Percentiles rank a stretch among this genome's conserved stretches.
These are phyloP conservation scores for Thelaira solivaga DNA, from an alignment of 2,888 invertebrate species.

Conservation along the genomic window DNA sequence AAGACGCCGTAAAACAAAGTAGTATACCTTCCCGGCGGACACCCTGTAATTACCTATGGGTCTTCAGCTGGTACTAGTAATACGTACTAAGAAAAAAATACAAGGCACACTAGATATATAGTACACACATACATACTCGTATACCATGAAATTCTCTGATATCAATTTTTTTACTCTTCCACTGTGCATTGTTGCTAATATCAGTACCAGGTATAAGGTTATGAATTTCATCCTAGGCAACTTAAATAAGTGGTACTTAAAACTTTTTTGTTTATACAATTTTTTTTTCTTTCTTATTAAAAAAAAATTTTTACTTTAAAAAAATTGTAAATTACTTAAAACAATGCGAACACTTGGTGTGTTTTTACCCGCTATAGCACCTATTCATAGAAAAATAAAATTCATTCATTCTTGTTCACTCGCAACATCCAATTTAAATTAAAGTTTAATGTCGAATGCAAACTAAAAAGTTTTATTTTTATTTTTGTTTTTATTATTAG, in stretches of 20 bases:
- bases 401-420: conserved; percentile 17
- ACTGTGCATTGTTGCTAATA: conserved; percentile 4
- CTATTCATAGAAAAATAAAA: conserved; percentile 14
- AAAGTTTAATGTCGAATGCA: conserved; percentile 18
- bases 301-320: background rate
- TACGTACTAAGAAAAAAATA: too few species aligned
- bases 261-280: conserved; percentile 12
- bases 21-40: too few species aligned
- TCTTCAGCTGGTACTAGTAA: too few species aligned
- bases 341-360: background rate
- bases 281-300: background rate
- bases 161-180: background rate
- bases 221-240: conserved; percentile 30
- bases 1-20: too few species aligned
- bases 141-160: too few species aligned
- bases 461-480: background rate
- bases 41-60: too few species aligned
- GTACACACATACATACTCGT: too few species aligned
- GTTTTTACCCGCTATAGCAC: background rate
- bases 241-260: conserved; percentile 30
- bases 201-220: too few species aligned
- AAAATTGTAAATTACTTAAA: conserved; percentile 1
- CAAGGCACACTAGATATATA: too few species aligned
- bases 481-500: background rate
- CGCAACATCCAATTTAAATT: conserved; percentile 10